These are phyloP conservation scores for Leptatherina wallacei DNA, from an alignment of 2,797 vertebrate species.

Conservation along the genomic window DNA sequence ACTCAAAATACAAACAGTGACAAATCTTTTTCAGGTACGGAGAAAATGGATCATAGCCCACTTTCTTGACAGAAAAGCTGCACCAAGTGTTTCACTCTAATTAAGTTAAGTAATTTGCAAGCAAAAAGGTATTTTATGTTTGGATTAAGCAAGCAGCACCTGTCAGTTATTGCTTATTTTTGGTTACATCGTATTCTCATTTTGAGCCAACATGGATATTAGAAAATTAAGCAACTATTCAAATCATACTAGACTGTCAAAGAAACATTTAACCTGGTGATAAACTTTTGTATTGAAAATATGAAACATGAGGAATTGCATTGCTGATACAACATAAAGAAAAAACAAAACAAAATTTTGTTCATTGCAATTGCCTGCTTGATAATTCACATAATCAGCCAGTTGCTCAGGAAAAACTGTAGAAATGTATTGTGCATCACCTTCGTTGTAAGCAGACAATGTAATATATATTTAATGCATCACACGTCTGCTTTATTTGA, in stretches of 20 bases:
- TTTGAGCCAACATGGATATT: not conserved
- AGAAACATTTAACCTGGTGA: not conserved
- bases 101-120: constrained; percentile 4
- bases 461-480: constrained; percentile 14
- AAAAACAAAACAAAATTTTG: not conserved
- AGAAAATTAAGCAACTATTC: not conserved
- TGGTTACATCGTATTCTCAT: constrained; percentile 16
- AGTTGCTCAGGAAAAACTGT: not conserved
- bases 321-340: not conserved
- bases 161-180: constrained; percentile 22
- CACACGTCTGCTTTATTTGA: constrained; percentile 9
- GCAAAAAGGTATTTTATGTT: constrained; percentile 21
- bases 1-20: not conserved
- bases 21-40: not conserved
- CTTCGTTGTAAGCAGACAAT: constrained; percentile 15
- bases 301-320: not conserved
- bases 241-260: not conserved
- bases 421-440: constrained; percentile 17
- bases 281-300: not conserved
- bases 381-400: too few relatives aligned
- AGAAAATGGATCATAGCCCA: not conserved
- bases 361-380: too few relatives aligned
- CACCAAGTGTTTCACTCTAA: not conserved
- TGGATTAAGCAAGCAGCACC: constrained; percentile 9
- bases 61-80: not conserved